Conservation (phyloP, 2,113 vertebrate species). For the Laticauda colubrina region DNA sequence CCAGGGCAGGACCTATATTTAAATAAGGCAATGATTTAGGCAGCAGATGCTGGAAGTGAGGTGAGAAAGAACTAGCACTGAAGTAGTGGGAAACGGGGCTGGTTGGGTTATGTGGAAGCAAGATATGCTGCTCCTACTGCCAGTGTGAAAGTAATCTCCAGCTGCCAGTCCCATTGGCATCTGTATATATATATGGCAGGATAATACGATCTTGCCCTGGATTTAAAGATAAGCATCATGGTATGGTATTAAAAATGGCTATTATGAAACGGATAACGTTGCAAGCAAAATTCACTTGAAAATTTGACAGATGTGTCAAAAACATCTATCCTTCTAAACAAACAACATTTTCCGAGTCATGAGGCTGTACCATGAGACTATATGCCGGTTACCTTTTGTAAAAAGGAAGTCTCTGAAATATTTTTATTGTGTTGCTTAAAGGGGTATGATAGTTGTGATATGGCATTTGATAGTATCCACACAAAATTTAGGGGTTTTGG, state of each 20-base stretch:
- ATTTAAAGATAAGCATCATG: not conserved
- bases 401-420: not conserved
- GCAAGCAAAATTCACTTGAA: not conserved
- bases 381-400: not conserved
- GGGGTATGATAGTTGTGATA: not conserved
- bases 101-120: not conserved
- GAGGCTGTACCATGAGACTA: not conserved
- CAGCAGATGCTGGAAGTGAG: not conserved
- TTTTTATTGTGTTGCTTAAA: not conserved
- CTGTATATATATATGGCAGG: not conserved
- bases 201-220: not conserved
- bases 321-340: not conserved
- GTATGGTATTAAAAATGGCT: accelerated
- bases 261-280: not conserved
- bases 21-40: not conserved
- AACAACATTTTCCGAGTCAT: not conserved
- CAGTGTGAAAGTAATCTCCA: not conserved
- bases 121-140: not conserved
- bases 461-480: not conserved
- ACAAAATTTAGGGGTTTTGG: not conserved
- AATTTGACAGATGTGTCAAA: not conserved
- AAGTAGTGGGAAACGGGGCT: not conserved
- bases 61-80: not conserved
- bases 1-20: not conserved
- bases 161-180: not conserved